Base-by-base conservation (phyloP, 2,797 vertebrate species). In the Ptychadena robeensis region DNA sequence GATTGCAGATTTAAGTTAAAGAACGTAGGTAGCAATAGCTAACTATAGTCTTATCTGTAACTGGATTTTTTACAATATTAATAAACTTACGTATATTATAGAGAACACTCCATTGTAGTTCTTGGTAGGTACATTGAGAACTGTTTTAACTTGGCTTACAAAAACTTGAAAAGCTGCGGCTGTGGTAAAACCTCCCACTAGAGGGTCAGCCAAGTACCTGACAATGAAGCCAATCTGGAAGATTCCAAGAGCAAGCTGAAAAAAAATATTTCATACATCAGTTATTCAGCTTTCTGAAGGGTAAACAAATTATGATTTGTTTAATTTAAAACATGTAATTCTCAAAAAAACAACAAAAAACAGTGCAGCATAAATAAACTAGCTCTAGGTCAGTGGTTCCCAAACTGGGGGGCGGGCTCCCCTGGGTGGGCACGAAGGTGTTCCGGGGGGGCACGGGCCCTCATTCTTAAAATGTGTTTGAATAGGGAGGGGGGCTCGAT, bases 91-190 rank as follows among this genome's bases (percentile, higher is more conserved):
- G 73, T 95, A 96, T 90, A 95, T 93, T 84, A 95, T 91, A 80
- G 95, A 94, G 83, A 96, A 93, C 75, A 95, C 69, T 25, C 95
- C 94, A 15, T 91, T 94, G 84, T 96, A 95, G 86, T 94, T 96
- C 86, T 89, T 89, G 68, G 94, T 94, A 48, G 95, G 93, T 86
- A 96, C 90, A 1, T 94, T 95, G 86, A 96, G 91, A 66, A 96
- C 86, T 37, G 93, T 92, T 92, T 96, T 96, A 74, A 96, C 34
- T 86, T 96, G 96, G 74, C 95, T 95, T 48, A 96, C 90, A 40
- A 96, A 88, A 53, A 96, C 96, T 88, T 95, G 94, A 86, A 96
- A 92, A 83, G 96, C 95, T 79, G 95, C 96, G 65, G 95, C 96
- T 48, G 96, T 96, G 80, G 95, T 96, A 86, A 96, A 96, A 48